These are phyloP conservation scores for Virgularia gustaviana DNA, from an alignment of 92 coral and sea anemone species.

Conservation along the genomic window DNA sequence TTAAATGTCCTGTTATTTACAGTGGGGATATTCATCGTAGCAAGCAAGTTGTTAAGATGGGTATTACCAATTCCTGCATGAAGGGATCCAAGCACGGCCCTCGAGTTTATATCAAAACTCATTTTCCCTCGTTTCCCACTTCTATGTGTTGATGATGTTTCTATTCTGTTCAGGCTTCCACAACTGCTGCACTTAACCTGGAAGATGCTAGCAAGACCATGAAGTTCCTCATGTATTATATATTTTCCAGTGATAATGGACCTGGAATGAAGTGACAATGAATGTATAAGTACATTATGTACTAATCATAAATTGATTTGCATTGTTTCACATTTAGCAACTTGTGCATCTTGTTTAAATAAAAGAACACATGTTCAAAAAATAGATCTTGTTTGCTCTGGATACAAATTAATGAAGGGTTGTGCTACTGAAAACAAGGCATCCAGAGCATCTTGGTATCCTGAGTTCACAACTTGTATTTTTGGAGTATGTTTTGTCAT, in stretches of 20 bases:
- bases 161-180: slow-evolving; percentile 28
- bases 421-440: too few species aligned
- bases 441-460: too few species aligned
- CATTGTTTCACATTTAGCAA: not conserved
- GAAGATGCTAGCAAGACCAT: slow-evolving; percentile 50
- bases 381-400: too few species aligned
- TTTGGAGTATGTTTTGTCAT: too few species aligned
- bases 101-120: slow-evolving; percentile 47
- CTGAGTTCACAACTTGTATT: too few species aligned
- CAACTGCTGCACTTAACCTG: slow-evolving; percentile 39
- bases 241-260: not conserved
- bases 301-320: not conserved
- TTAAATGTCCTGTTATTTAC: slow-evolving; percentile 46
- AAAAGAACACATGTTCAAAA: too few species aligned
- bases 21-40: slow-evolving; percentile 44
- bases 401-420: too few species aligned
- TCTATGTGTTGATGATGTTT: slow-evolving; percentile 33
- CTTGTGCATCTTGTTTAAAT: too few species aligned
- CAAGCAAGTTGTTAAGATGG: slow-evolving; percentile 12
- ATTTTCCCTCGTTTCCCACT: slow-evolving; percentile 43
- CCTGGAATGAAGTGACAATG: not conserved
- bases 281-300: not conserved
- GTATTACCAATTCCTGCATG: slow-evolving; percentile 58
- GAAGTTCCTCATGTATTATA: slow-evolving; percentile 16
- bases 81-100: slow-evolving; percentile 49